A percentile compares a stretch with the other conserved stretches of the same genome.
Conservation (phyloP, 2,888 invertebrate species). For the Flexamia atlantica region DNA sequence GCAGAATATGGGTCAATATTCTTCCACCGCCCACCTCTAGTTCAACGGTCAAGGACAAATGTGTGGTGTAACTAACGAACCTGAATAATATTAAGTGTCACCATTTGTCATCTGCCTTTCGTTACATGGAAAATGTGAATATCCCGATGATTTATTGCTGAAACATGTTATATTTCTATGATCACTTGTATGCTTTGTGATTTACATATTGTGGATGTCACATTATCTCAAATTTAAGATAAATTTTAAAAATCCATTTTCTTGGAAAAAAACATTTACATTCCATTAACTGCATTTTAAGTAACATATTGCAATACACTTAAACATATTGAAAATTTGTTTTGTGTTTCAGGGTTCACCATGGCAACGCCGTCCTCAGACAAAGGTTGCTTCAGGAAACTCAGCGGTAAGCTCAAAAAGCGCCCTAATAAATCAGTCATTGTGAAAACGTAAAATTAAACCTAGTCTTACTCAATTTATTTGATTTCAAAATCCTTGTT, state of each 20-base stretch:
- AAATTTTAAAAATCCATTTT: background rate
- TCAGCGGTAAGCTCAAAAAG: slow-evolving; percentile 62
- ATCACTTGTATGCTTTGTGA: too few species aligned
- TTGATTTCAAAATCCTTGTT: too few species aligned
- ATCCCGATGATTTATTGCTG: too few species aligned
- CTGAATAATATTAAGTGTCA: background rate
- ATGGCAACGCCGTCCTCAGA: slow-evolving; percentile 65
- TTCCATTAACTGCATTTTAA: background rate
- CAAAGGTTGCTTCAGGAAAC: slow-evolving; percentile 65
- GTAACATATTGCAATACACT: background rate
- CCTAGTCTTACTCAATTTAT: too few species aligned
- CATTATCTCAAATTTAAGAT: too few species aligned
- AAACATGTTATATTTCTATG: too few species aligned
- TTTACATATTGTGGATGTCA: too few species aligned
- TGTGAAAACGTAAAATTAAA: too few species aligned
- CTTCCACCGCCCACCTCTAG: background rate
- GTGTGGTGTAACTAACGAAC: slow-evolving; percentile 1
- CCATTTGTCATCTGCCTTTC: background rate
- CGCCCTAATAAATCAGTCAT: too few species aligned
- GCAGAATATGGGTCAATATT: background rate
- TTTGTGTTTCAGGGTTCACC: slow-evolving; percentile 61
- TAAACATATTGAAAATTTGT: background rate
- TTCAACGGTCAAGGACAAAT: background rate
- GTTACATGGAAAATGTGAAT: background rate
- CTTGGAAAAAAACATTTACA: background rate